Evolutionary conservation across 64 coral and sea anemone genomes (phyloP).

Genomic region (Montipora efflorescens): DNA sequence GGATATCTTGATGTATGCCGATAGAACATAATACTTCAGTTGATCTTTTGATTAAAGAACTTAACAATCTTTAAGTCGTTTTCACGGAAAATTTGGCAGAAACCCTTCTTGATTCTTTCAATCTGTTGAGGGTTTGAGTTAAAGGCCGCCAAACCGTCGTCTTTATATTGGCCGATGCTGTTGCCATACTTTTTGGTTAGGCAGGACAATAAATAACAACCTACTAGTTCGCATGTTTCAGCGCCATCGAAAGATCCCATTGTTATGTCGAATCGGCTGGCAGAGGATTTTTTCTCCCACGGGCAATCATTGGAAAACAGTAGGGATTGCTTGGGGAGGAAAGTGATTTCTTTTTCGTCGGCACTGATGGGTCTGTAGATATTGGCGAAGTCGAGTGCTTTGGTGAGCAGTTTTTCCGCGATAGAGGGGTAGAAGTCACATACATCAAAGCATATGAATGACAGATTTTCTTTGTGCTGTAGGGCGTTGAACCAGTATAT

Average conservation of each 20-base stretch:
- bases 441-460: too few relatives aligned
- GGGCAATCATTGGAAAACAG: neutral
- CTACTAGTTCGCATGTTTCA: conserved; percentile 8
- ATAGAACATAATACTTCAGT: too few relatives aligned
- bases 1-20: too few relatives aligned
- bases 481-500: too few relatives aligned
- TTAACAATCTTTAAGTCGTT: too few relatives aligned
- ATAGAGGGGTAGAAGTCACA: neutral
- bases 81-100: too few relatives aligned
- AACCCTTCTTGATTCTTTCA: neutral
- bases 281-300: conserved; percentile 16
- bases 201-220: too few relatives aligned
- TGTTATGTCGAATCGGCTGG: conserved; percentile 19
- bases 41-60: too few relatives aligned
- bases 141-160: too few relatives aligned
- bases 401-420: conserved; percentile 1
- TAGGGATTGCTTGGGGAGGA: neutral
- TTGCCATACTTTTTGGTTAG: too few relatives aligned
- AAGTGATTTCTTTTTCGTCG: neutral
- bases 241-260: conserved; percentile 33
- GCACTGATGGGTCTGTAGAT: neutral
- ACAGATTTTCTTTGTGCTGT: neutral
- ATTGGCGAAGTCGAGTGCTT: neutral
- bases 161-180: too few relatives aligned
- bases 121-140: too few relatives aligned